Evolutionary conservation across 1,140 invertebrate genomes (phyloP), one percentile per base, ranked within the genome.

Genomic region (Papilio xuthus): DNA sequence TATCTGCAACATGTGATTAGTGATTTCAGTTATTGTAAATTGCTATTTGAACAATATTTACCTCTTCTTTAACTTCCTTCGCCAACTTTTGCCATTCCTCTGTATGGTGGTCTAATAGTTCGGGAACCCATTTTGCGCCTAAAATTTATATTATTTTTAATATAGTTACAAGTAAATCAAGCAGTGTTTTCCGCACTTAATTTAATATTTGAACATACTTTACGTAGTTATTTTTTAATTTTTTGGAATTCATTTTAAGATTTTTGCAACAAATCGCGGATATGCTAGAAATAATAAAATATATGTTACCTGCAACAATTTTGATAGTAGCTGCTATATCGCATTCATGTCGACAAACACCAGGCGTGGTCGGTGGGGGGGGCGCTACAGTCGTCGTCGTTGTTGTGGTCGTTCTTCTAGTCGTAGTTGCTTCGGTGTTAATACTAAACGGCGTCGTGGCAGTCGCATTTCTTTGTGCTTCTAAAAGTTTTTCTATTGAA

Each of bases 281-380:
- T 44, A 44, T 44, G 13, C 9, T 53, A 7, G 6, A 53, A 78
- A 44, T 56, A 63, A 53, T 56, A 67, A 69, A 41, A 41, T 56
- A 70, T 74, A 73, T 80, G 67, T 37, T 84, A 94, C 94, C 96
- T 82, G 97, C 96, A 75, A 97, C 95, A 81, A 98, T 96, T 90
- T 97, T 96, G 71, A 98, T 96, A 0, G 97, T 98, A 56, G 96
- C 97, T 75, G 96, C 97, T 74, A 98, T 94, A 88, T 97, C 97
- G 89, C 97, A 98, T 78, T 97, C 96, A 9, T 95, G 93, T 12
- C 95, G 94, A 85, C 97, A 98, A 44, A 97, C 92, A 26, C 97
- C 97, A n/a, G 97, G 97, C 50, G 97, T 97, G 3, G 97, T 98
- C 2, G 97, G 96, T 82, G 94, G 94, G 1, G 95, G 94, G 4